Evolutionary conservation across 2,888 invertebrate species (phyloP).

Genomic region (Molorchus minor): DNA sequence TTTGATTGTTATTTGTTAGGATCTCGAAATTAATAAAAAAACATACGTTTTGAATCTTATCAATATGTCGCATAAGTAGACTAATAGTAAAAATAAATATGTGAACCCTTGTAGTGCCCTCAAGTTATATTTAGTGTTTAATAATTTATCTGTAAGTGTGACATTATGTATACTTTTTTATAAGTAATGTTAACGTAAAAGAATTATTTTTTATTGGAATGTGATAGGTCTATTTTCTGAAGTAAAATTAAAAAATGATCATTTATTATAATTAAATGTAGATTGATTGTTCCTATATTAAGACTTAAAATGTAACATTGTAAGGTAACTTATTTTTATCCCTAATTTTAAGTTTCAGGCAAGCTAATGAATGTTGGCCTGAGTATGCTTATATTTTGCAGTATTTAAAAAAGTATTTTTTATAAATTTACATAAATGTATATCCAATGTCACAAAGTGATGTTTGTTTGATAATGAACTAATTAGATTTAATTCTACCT

Average conservation of each 20-base stretch:
- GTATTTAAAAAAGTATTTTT: constrained; percentile 46
- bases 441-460: constrained; percentile 21
- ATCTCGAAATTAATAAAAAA: constrained; percentile 32
- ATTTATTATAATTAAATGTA: constrained; percentile 22
- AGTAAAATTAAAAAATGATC: constrained; percentile 11
- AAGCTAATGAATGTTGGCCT: constrained; percentile 3
- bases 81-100: too few species aligned
- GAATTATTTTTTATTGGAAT: constrained; percentile 24
- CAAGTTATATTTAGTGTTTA: too few species aligned
- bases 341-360: constrained; percentile 26
- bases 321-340: constrained; percentile 36
- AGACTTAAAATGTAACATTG: constrained; percentile 17
- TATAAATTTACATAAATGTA: constrained; percentile 29
- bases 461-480: constrained; percentile 22
- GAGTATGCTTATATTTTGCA: constrained; percentile 37
- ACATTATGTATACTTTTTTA: neutral
- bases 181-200: constrained; percentile 6
- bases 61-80: too few species aligned
- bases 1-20: constrained; percentile 25
- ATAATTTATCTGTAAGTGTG: too few species aligned
- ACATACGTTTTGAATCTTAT: constrained; percentile 26
- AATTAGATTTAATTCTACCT: constrained; percentile 9
- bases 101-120: too few species aligned
- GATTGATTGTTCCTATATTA: constrained; percentile 32
- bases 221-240: constrained; percentile 32